These are phyloP conservation scores for Drosophila fungiperda DNA, from an alignment of 2,888 invertebrate species.

Conservation along the genomic window DNA sequence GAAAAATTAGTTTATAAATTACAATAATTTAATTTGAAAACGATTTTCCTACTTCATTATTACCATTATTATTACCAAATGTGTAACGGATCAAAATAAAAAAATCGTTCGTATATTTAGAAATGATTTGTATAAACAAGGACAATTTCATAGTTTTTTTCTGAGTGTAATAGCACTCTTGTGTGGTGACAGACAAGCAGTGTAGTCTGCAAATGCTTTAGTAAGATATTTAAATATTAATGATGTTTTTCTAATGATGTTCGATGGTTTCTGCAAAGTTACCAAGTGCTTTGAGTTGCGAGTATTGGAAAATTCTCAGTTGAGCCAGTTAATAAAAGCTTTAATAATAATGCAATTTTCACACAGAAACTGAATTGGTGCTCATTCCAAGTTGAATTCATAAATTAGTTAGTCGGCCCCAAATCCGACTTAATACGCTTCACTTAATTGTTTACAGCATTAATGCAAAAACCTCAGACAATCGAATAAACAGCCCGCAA, in stretches of 20 bases:
- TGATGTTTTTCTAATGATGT: constrained; percentile 73
- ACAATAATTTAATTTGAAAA: not conserved
- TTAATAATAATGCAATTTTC: constrained; percentile 31
- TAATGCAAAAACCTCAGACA: constrained; percentile 78
- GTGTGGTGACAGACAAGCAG: not conserved
- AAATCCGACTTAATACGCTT: constrained; percentile 80
- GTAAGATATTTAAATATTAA: constrained; percentile 83
- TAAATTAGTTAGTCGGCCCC: constrained; percentile 73
- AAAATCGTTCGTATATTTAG: not conserved
- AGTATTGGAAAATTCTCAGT: not conserved
- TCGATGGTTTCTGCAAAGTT: constrained; percentile 25
- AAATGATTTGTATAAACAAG: not conserved
- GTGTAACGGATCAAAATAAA: not conserved
- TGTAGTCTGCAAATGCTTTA: constrained; percentile 61
- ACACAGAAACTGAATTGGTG: constrained; percentile 1
- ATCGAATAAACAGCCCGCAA: constrained; percentile 72
- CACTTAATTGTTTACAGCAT: constrained; percentile 82
- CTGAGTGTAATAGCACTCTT: not conserved
- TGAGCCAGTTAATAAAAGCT: not conserved
- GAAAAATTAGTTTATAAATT: not conserved
- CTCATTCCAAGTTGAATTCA: constrained; percentile 20
- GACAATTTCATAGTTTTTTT: not conserved
- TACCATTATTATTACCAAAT: too few relatives aligned
- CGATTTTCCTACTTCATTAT: too few relatives aligned
- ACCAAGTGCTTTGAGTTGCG: not conserved